Evolutionary conservation across 2,888 invertebrate genomes (phyloP), one percentile per base, ranked within the genome.

Genomic region (Trypoxylon attenuatum): DNA sequence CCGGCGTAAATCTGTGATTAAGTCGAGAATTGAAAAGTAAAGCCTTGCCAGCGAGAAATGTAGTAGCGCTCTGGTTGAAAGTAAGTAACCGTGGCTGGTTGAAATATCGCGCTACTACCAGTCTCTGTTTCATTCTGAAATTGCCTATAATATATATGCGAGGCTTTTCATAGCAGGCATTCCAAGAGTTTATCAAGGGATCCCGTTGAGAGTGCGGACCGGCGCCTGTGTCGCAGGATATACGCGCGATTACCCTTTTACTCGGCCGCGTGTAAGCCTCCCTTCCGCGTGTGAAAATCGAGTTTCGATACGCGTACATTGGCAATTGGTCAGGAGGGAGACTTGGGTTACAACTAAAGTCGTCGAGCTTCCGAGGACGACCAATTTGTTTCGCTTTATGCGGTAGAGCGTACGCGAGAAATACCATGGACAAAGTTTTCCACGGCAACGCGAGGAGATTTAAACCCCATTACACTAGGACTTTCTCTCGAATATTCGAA

Each of bases 181-280:
- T 56, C 56, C 60, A n/a, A 13, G 51, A 60, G 56, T 68, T 45
- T 38, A 59, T 38, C 42, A 16, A n/a, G 41, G 46, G 56, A 60
- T 50, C 59, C 13, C 22, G 18, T 27, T 39, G 51, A 60, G 2
- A 3, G 52, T 49, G 51, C 55, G 15, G 45, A 6, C 38, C 52
- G 64, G 60, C 69, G 50, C 64, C 67, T 51, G 46, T 50, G 64
- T 54, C 63, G 29, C 53, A 58, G 58, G 55, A 55, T 61, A 42
- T 27, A 42, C 54, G 41, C 53, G 27, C 66, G 51, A 60, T 69
- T 63, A 57, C 42, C 53, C 51, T 43, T 43, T 19, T 33, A 10
- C 15, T 6, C 13, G n/a, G 22, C n/a, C 23, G 22, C 15, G 18
- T 5, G 5, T 27, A 1, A 10, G 18, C n/a, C 8, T 13, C 15